A percentile compares a stretch with the other conserved stretches of the same genome.
These are phyloP conservation scores for Plutomurus gul DNA, from an alignment of 1,140 invertebrate genomes.

Conservation along the genomic window DNA sequence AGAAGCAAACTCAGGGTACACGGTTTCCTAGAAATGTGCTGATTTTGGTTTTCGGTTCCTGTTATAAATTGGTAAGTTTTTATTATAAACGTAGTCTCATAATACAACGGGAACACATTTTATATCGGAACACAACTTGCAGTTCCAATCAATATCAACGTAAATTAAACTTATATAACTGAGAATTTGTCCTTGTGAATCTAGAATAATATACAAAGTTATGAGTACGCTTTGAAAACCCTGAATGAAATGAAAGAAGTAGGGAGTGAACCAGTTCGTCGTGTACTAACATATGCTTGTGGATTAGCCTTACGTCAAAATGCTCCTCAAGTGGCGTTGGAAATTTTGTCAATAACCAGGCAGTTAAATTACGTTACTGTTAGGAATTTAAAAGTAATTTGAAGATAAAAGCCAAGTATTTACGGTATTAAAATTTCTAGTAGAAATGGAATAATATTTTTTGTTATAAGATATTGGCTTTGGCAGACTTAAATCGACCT, in stretches of 20 bases:
- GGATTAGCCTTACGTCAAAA: conserved; percentile 70
- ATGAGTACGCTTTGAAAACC: conserved; percentile 67
- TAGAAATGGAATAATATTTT: not conserved
- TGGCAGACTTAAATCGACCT: conserved; percentile 65
- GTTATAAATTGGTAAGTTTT: conserved; percentile 73
- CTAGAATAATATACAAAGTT: conserved; percentile 67
- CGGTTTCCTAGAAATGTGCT: conserved; percentile 71
- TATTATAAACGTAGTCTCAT: too few species aligned
- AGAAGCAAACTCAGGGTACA: conserved; percentile 64
- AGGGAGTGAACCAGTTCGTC: conserved; percentile 64
- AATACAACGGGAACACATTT: too few species aligned
- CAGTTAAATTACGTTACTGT: conserved; percentile 68
- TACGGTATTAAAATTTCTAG: not conserved
- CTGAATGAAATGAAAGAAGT: conserved; percentile 64
- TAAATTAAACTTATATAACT: too few species aligned
- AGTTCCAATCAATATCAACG: too few species aligned
- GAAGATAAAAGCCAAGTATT: conserved; percentile 40
- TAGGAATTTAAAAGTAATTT: conserved; percentile 72
- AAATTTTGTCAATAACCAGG: conserved; percentile 64
- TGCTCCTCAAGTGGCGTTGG: conserved; percentile 67
- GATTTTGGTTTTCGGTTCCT: conserved; percentile 69
- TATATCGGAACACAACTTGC: too few species aligned
- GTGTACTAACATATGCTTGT: conserved; percentile 66
- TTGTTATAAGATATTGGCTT: conserved; percentile 61
- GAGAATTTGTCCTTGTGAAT: conserved; percentile 35